Percentiles rank a stretch among this genome's conserved stretches.
These are phyloP conservation scores for Gnathonemus longibarbis DNA, from an alignment of 2,113 vertebrate genomes.

Conservation along the genomic window DNA sequence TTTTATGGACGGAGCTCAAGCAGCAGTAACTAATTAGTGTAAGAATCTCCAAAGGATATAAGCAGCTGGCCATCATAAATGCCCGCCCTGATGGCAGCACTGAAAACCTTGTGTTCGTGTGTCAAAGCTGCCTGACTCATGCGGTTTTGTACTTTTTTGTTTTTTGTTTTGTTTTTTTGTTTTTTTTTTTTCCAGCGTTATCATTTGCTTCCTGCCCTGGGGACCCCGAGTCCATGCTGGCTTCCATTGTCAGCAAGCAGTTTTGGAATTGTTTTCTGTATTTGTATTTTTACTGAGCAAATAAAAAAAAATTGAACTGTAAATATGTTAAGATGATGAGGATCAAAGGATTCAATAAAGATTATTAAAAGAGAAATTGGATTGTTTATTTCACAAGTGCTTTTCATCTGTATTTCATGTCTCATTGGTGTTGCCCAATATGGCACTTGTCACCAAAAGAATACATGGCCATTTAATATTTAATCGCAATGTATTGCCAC, in stretches of 20 bases:
- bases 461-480: not conserved
- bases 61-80: not conserved
- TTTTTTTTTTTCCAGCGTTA: slow-evolving; percentile 5
- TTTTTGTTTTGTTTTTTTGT: slow-evolving; percentile 2
- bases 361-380: slow-evolving; percentile 18
- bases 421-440: not conserved
- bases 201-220: slow-evolving; percentile 27
- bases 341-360: not conserved
- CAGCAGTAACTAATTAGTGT: not conserved
- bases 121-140: not conserved
- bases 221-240: slow-evolving; percentile 32
- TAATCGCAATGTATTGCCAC: not conserved
- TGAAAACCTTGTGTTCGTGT: not conserved
- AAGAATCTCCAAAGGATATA: not conserved
- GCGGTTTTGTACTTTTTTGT: not conserved
- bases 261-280: slow-evolving; percentile 64
- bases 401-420: not conserved
- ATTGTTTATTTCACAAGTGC: not conserved
- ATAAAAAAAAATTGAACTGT: slow-evolving; percentile 45
- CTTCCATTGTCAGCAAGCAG: slow-evolving; percentile 38
- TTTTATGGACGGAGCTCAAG: not conserved
- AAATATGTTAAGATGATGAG: slow-evolving; percentile 62
- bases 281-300: slow-evolving; percentile 71
- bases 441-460: not conserved
- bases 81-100: not conserved